Base-by-base conservation (phyloP, 2,888 invertebrate genomes). In the Lasioglossum calceatum region DNA sequence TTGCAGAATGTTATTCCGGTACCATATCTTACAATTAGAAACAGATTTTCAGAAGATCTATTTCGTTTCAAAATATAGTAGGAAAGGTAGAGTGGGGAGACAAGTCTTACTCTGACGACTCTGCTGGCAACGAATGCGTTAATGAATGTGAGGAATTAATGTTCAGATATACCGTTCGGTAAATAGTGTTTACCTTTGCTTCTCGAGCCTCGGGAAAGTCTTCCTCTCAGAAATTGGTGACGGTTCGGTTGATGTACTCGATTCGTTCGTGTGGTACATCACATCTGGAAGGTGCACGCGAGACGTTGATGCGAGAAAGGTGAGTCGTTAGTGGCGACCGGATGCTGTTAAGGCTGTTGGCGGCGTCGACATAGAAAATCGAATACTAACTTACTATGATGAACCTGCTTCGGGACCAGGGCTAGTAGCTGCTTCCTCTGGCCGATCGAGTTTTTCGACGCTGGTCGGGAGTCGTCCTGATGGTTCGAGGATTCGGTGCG, bases 361-460 rank as follows among this genome's bases (percentile, higher is more conserved):
- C 85, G 84, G 81, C 84, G 89, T 87, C 90, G 93, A 94, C 93
- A 94, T 93, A 93, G 93, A 95, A 93, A 94, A 95, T 94, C 93
- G 95, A 96, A 96, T 96, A 96, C 96, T 96, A 96, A 96, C 96
- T 96, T 96, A 96, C 96, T 96, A 95, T 96, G 96, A 95, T 96
- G 96, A 94, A 94, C 94, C 94, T 96, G 95, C 94, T 96, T 95
- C 91, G 96, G 95, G 87, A 96, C 96, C 78, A 96, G 95, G 90
- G 96, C 96, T 89, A 96, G 93, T 89, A 96, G 95, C 88, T 96
- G 96, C 92, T 96, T 96, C 87, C 95, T 95, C 67, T 95, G 94
- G 81, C 93, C 93, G 2, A 95, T 95, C 85, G 96, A 95, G 85
- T 95, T 95, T 85, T 94, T 93, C 81, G 94, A 93, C 73, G 94